A percentile compares a stretch with the other conserved stretches of the same genome.
Conservation (phyloP, 2,113 vertebrate species). For the Cyphomyrus discorhynchus region DNA sequence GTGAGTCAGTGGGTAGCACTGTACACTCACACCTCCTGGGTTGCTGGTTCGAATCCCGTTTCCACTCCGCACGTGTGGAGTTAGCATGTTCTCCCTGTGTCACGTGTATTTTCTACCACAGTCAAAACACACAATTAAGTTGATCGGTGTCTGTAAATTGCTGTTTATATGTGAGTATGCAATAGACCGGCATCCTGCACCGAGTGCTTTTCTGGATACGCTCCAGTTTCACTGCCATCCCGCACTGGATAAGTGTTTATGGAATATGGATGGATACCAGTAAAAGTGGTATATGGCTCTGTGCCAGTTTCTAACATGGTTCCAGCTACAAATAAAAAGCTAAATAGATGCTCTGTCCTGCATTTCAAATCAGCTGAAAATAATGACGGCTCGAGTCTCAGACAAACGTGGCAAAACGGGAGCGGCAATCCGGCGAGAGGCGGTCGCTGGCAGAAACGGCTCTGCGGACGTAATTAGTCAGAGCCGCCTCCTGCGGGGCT, state of each 20-base stretch:
- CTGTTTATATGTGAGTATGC: neutral
- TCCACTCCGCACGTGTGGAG: neutral
- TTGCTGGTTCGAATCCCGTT: neutral
- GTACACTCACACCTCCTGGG: neutral
- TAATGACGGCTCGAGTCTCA: neutral
- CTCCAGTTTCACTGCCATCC: neutral
- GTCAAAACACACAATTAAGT: neutral
- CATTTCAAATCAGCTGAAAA: neutral
- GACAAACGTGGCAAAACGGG: neutral
- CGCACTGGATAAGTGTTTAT: neutral
- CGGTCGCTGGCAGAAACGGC: neutral
- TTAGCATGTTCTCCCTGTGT: neutral
- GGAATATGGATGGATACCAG: neutral
- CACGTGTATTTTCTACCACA: neutral
- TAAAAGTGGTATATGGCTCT: neutral
- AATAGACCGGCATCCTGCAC: neutral
- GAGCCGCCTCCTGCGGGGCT: neutral
- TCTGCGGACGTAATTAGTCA: neutral
- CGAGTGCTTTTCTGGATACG: neutral
- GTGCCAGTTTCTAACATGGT: neutral
- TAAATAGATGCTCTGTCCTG: neutral
- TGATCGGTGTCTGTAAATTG: neutral
- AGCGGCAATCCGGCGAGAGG: neutral
- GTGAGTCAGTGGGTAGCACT: neutral
- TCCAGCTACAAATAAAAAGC: neutral